These are phyloP conservation scores for Palloptera scutellata DNA, from an alignment of 2,888 invertebrate species.

Conservation along the genomic window DNA sequence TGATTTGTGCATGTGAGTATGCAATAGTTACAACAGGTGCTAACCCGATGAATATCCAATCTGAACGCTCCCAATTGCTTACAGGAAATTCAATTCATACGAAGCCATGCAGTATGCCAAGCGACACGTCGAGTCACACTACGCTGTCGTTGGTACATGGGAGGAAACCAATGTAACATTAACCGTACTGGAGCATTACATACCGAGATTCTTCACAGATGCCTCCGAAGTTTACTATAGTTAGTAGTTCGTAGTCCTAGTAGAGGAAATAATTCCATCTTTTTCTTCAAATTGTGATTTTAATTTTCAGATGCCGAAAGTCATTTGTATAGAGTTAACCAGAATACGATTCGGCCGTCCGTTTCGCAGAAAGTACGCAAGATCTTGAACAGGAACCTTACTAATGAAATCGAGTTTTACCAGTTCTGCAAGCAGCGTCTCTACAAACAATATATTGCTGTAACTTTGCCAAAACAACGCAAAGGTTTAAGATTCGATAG, in stretches of 20 bases:
- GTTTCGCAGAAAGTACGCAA: slow-evolving; percentile 82
- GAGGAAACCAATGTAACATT: slow-evolving; percentile 87
- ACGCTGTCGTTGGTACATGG: slow-evolving; percentile 85
- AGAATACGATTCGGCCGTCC: slow-evolving; percentile 82
- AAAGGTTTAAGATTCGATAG: background rate
- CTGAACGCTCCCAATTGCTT: no score
- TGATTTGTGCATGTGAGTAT: slow-evolving; percentile 74
- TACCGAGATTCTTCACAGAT: slow-evolving; percentile 76
- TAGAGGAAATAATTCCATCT: background rate
- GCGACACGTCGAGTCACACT: slow-evolving; percentile 81
- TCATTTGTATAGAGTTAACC: slow-evolving; percentile 53
- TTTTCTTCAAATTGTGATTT: background rate
- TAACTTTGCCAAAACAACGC: slow-evolving; percentile 19
- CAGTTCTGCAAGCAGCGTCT: slow-evolving; percentile 86
- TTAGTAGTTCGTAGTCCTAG: slow-evolving; percentile 56
- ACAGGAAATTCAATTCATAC: slow-evolving; percentile 82
- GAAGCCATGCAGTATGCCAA: slow-evolving; percentile 84
- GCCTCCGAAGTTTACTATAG: slow-evolving; percentile 79
- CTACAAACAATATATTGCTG: slow-evolving; percentile 77
- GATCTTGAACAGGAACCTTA: slow-evolving; percentile 81
- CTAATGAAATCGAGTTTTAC: slow-evolving; percentile 87
- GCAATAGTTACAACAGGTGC: slow-evolving; percentile 66
- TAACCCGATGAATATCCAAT: background rate
- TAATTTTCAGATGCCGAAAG: slow-evolving; percentile 40
- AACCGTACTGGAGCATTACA: slow-evolving; percentile 79